Percentiles rank a stretch among this genome's conserved stretches.
These are phyloP conservation scores for Rhinopithecus roxellana DNA, from an alignment of 2,113 vertebrate genomes.

Conservation along the genomic window DNA sequence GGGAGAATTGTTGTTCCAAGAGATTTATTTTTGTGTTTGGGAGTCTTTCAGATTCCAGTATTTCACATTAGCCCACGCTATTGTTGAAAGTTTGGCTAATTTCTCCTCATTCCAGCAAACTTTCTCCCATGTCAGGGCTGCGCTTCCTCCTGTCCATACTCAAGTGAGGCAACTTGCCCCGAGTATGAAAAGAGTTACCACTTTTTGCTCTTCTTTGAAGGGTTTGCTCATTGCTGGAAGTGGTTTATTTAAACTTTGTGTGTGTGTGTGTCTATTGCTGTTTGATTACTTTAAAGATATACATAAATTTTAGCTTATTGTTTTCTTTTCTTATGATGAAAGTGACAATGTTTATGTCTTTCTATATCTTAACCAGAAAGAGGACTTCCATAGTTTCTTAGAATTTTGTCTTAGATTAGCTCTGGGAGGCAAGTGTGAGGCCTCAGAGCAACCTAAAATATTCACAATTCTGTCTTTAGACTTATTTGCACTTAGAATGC, in stretches of 20 bases:
- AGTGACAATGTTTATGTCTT: neutral
- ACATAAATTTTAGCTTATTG: neutral
- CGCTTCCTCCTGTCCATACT: neutral
- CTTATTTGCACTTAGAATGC: slow-evolving; percentile 59
- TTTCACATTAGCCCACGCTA: neutral
- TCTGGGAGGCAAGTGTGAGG: slow-evolving; percentile 17
- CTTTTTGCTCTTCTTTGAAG: neutral
- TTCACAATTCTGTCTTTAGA: slow-evolving; percentile 39
- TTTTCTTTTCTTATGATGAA: slow-evolving; percentile 24
- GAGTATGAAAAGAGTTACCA: neutral
- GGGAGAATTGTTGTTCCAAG: neutral
- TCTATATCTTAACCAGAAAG: neutral
- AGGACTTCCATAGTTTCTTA: neutral
- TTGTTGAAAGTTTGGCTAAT: slow-evolving; percentile 17
- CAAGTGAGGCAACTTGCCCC: neutral
- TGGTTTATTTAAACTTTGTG: neutral
- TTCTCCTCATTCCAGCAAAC: slow-evolving; percentile 14
- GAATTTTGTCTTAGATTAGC: neutral
- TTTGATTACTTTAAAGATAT: neutral
- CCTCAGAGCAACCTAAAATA: slow-evolving; percentile 11
- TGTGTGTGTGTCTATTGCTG: neutral
- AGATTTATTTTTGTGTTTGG: slow-evolving; percentile 32
- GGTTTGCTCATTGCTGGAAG: neutral
- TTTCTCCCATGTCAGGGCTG: neutral
- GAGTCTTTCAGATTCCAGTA: neutral